phyloP scores from a whole-genome alignment of 1,140 invertebrate genomes.

The Nephotettix cincticeps region DNA sequence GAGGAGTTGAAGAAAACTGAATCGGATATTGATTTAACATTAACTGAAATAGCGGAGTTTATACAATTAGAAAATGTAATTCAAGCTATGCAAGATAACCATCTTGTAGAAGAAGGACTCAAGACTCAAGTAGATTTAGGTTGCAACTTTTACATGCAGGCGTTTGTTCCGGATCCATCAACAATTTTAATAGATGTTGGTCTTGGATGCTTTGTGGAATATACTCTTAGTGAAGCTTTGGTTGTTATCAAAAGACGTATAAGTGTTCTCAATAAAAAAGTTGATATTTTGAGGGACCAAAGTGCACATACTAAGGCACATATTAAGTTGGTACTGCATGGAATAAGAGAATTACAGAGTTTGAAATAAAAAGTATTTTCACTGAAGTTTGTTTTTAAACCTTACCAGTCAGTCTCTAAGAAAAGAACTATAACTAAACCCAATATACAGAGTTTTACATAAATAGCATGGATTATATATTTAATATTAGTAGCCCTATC shows the following conservation, averaged over 20 bases:
- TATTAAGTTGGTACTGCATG: conserved; percentile 74
- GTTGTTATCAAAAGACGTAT: conserved; percentile 68
- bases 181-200: conserved; percentile 73
- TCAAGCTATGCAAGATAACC: conserved; percentile 55
- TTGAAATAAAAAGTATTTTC: conserved; percentile 20
- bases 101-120: conserved; percentile 56
- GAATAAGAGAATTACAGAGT: conserved; percentile 56
- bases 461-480: no score
- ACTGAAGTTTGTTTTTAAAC: no score
- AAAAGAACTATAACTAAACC: no score
- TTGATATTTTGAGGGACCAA: conserved; percentile 60
- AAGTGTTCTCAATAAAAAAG: conserved; percentile 61
- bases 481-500: no score
- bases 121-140: conserved; percentile 80
- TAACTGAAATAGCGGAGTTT: conserved; percentile 70
- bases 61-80: conserved; percentile 66
- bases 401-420: no score
- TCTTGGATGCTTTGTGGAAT: conserved; percentile 71
- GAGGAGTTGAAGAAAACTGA: conserved; percentile 61
- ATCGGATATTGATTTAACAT: conserved; percentile 58
- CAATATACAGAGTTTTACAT: no score
- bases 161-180: conserved; percentile 64
- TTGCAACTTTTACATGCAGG: conserved; percentile 73
- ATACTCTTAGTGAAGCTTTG: conserved; percentile 67
- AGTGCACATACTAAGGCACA: conserved; percentile 71